phyloP scores from a whole-genome alignment of 92 coral and sea anemone genomes.

The Metridium senile region DNA sequence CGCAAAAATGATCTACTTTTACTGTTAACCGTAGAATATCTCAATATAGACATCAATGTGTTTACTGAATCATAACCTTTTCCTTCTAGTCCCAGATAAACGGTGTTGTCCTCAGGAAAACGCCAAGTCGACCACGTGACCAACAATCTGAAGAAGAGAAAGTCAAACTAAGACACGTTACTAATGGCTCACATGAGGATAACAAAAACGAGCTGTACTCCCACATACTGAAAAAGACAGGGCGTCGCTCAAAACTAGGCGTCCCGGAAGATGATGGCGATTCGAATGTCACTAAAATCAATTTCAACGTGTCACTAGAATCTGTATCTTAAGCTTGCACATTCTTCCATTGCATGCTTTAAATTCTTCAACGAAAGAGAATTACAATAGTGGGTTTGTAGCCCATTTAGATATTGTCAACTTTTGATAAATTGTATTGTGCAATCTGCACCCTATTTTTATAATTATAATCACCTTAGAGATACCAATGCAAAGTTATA shows the following conservation, averaged over 20 bases:
- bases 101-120: constrained; percentile 7
- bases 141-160: neutral
- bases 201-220: constrained; percentile 39
- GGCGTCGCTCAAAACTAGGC: constrained; percentile 64
- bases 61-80: too few relatives aligned
- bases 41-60: too few relatives aligned
- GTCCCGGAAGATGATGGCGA: constrained; percentile 65
- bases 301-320: constrained; percentile 57
- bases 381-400: neutral
- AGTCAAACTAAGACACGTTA: neutral
- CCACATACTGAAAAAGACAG: constrained; percentile 79
- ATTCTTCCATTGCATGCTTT: neutral
- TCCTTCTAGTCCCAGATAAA: neutral
- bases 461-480: neutral
- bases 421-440: neutral
- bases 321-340: neutral
- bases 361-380: neutral
- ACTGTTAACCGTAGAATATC: too few relatives aligned
- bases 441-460: neutral
- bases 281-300: constrained; percentile 58
- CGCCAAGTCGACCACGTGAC: neutral
- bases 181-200: neutral
- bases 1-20: too few relatives aligned
- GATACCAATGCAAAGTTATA: neutral
- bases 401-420: neutral